These are phyloP conservation scores for Eupelmus urozonus DNA, from an alignment of 2,888 invertebrate genomes.

Conservation along the genomic window DNA sequence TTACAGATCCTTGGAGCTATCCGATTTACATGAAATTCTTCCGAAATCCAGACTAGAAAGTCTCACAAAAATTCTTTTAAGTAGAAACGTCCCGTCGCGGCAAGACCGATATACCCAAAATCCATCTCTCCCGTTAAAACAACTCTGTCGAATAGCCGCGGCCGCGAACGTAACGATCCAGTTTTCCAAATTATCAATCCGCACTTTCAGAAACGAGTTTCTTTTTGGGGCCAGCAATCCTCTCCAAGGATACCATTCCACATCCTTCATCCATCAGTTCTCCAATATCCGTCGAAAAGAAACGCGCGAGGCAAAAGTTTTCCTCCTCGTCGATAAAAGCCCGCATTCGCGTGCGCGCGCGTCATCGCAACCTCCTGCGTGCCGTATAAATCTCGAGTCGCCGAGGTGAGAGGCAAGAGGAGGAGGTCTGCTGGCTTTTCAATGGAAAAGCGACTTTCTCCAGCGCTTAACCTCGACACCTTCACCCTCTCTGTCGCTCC, in stretches of 20 bases:
- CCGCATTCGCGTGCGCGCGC: neutral
- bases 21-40: neutral
- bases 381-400: neutral
- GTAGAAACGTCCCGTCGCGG: too few relatives aligned
- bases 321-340: neutral
- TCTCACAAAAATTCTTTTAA: too few relatives aligned
- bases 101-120: too few relatives aligned
- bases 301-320: neutral
- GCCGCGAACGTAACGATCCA: too few relatives aligned
- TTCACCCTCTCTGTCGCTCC: constrained; percentile 46
- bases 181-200: too few relatives aligned
- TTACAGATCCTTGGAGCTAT: neutral
- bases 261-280: too few relatives aligned
- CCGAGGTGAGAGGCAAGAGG: neutral
- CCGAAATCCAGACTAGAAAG: neutral
- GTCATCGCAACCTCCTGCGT: neutral
- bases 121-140: too few relatives aligned
- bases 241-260: too few relatives aligned
- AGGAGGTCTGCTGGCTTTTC: constrained; percentile 23
- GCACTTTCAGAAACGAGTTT: too few relatives aligned
- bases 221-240: too few relatives aligned
- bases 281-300: too few relatives aligned
- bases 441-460: constrained; percentile 57
- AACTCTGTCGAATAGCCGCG: too few relatives aligned
- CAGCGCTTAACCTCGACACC: constrained; percentile 60